Percentiles rank a stretch among this genome's conserved stretches.
These are phyloP conservation scores for Apamea monoglypha DNA, from an alignment of 2,888 invertebrate species.

Conservation along the genomic window DNA sequence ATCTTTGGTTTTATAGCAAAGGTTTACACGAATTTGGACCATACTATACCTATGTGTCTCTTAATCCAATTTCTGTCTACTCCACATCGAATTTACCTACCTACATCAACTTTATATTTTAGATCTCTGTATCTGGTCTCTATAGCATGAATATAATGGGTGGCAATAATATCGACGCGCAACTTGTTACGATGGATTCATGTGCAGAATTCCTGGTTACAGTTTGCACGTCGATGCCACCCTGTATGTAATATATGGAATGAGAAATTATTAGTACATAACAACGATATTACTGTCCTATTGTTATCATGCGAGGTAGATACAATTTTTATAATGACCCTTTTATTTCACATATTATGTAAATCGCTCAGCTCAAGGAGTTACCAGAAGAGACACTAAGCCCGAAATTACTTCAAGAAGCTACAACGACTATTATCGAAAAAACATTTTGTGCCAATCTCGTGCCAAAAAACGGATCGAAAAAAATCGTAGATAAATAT, in stretches of 20 bases:
- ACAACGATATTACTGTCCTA: not conserved
- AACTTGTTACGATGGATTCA: no score
- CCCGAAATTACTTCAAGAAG: constrained; percentile 42
- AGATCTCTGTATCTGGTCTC: not conserved
- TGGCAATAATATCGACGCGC: no score
- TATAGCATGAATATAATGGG: not conserved
- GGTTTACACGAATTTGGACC: not conserved
- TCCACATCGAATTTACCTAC: not conserved
- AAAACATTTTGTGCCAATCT: constrained; percentile 23
- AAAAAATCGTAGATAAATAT: constrained; percentile 33
- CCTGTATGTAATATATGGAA: not conserved
- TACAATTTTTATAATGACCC: not conserved
- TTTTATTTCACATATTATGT: not conserved
- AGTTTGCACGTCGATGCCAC: no score
- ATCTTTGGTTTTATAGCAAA: not conserved
- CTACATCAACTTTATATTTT: not conserved
- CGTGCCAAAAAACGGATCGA: constrained; percentile 4
- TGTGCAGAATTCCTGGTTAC: no score
- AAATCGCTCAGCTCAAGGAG: not conserved
- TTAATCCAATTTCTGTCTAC: not conserved
- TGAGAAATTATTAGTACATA: not conserved
- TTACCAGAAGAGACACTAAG: not conserved
- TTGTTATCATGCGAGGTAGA: not conserved
- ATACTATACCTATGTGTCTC: no score
- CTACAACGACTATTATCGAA: constrained; percentile 21